Evolutionary conservation across 2,797 vertebrate genomes (phyloP).

Genomic region (Anniella stebbinsi): DNA sequence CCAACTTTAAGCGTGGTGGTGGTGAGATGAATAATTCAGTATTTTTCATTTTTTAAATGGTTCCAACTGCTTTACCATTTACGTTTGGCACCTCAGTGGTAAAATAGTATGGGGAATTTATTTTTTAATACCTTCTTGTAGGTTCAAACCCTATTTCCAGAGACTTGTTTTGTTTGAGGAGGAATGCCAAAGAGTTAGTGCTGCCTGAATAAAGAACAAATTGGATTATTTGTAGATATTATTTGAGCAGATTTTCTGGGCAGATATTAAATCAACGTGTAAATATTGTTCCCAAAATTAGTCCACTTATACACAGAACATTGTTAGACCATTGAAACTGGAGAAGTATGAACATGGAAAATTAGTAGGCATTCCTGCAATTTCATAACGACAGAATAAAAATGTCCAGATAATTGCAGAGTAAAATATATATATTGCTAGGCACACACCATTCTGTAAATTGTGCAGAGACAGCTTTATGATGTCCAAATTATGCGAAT

Average conservation of each 20-base stretch:
- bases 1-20: not conserved
- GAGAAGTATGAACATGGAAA: slow-evolving; percentile 58
- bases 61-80: not conserved
- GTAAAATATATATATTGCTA: slow-evolving; percentile 62
- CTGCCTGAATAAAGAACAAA: not conserved
- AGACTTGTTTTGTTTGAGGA: not conserved
- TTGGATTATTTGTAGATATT: slow-evolving; percentile 35
- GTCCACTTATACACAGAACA: slow-evolving; percentile 49
- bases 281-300: slow-evolving; percentile 25
- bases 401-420: slow-evolving; percentile 73
- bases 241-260: slow-evolving; percentile 33
- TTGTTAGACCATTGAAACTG: slow-evolving; percentile 48
- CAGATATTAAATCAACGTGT: slow-evolving; percentile 20
- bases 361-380: slow-evolving; percentile 63
- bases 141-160: not conserved
- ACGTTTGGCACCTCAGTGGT: not conserved
- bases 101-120: not conserved
- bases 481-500: slow-evolving; percentile 70
- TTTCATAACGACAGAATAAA: slow-evolving; percentile 70
- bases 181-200: not conserved
- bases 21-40: not conserved
- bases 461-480: slow-evolving; percentile 78
- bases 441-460: slow-evolving; percentile 69
- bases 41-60: not conserved
- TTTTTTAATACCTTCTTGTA: not conserved